Evolutionary conservation across 2,888 invertebrate genomes (phyloP).

Genomic region (Calliphora vomitoria): DNA sequence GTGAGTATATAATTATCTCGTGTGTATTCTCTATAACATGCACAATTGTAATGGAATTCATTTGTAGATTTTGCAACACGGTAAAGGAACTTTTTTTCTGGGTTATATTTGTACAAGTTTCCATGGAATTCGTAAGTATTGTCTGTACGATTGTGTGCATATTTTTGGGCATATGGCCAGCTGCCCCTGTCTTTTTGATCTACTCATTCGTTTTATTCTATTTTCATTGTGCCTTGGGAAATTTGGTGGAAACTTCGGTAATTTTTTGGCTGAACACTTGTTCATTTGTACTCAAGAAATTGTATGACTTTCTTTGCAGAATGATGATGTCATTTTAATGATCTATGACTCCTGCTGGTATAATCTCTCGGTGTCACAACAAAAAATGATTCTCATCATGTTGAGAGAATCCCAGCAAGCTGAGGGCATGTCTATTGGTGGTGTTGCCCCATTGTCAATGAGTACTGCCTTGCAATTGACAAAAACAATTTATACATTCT

Average conservation of each 20-base stretch:
- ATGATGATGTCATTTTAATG: constrained; percentile 41
- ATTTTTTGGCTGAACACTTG: background rate
- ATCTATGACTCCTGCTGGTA: constrained; percentile 78
- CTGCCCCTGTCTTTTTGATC: constrained; percentile 21
- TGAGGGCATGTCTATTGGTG: constrained; percentile 73
- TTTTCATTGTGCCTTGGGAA: constrained; percentile 45
- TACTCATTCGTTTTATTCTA: constrained; percentile 36
- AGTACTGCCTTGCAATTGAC: constrained; percentile 76
- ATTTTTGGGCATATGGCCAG: constrained; percentile 49
- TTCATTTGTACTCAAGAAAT: background rate
- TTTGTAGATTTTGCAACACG: constrained; percentile 8
- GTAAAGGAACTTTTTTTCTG: constrained; percentile 38
- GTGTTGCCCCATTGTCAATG: constrained; percentile 76
- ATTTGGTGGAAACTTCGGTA: constrained; percentile 54
- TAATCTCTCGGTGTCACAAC: constrained; percentile 73
- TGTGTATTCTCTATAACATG: background rate
- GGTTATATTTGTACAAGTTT: constrained; percentile 52
- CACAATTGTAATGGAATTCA: background rate
- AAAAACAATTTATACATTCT: constrained; percentile 75
- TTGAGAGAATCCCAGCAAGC: constrained; percentile 75
- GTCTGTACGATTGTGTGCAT: constrained; percentile 47
- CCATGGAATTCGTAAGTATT: constrained; percentile 24
- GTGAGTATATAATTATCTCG: constrained; percentile 30
- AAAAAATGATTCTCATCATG: constrained; percentile 76
- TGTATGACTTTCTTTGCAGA: constrained; percentile 16